Percentiles rank a stretch among this genome's conserved stretches.
Conservation (phyloP, 2,797 vertebrate genomes). For the Tragelaphus eurycerus region DNA sequence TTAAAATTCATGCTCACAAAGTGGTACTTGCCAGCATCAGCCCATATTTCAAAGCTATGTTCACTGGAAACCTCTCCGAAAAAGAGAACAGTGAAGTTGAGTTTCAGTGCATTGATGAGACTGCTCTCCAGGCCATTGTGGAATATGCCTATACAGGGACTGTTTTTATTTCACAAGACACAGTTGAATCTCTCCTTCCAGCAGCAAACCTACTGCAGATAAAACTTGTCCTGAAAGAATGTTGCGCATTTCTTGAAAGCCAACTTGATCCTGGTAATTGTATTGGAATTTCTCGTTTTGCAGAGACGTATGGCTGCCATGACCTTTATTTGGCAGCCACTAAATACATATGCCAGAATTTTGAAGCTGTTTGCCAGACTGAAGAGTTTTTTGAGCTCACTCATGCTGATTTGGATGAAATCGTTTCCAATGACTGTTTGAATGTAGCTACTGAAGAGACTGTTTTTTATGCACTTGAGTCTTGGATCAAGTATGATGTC, state of each 20-base stretch:
- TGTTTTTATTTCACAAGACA: slow-evolving; percentile 98
- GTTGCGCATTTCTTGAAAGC: slow-evolving; percentile 96
- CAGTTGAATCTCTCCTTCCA: slow-evolving; percentile 96
- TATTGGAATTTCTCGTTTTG: slow-evolving; percentile 98
- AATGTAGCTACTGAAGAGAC: slow-evolving; percentile 96
- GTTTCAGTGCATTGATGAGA: slow-evolving; percentile 96
- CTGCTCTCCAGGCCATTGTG: slow-evolving; percentile 96
- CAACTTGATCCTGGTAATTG: slow-evolving; percentile 98
- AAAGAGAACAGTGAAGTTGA: slow-evolving; percentile 98
- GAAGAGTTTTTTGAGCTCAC: slow-evolving; percentile 99
- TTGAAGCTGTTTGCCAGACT: slow-evolving; percentile 96
- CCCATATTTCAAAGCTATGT: slow-evolving; percentile 99
- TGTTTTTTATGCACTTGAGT: slow-evolving; percentile 95
- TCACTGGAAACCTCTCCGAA: slow-evolving; percentile 97
- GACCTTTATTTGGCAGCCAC: slow-evolving; percentile 95
- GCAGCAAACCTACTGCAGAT: slow-evolving; percentile 99
- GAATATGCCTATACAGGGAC: slow-evolving; percentile 98
- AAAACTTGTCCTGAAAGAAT: slow-evolving; percentile 97
- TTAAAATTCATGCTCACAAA: slow-evolving; percentile 98
- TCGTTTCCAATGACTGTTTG: slow-evolving; percentile 97
- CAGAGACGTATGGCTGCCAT: slow-evolving; percentile 97
- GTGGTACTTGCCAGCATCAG: slow-evolving; percentile 98
- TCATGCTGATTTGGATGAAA: slow-evolving; percentile 94
- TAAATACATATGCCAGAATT: slow-evolving; percentile 98
- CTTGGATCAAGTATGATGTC: slow-evolving; percentile 98